Evolutionary conservation across 2,113 vertebrate species (phyloP), one percentile per base, ranked within the genome.

Genomic region (Ophthalmolycus amberensis): DNA sequence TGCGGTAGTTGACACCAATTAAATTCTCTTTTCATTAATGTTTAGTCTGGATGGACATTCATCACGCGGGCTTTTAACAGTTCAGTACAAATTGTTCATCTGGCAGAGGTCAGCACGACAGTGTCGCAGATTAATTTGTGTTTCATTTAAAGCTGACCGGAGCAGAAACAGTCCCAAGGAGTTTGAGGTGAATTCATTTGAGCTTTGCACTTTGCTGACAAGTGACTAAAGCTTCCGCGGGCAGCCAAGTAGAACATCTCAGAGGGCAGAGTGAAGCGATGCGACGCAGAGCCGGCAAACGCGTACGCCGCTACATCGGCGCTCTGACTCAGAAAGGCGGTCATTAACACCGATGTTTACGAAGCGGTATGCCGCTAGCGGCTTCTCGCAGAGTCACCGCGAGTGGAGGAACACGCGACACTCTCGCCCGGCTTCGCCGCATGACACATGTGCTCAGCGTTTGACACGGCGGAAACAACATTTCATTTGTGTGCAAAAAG

Each of bases 141-240:
- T 38, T 90, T 66, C 58, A 22, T 84, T 84, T 90, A 82, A 77
- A 89, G 83, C 87, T 86, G 88, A 89, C 85, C 76, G 50, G 83
- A 58, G 80, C 83, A 86, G 80, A 90, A 88, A 83, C 60, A 20
- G 38, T 70, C 56, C 84, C 76, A 66, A 69, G 58, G 75, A 86
- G 85, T 87, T 88, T 82, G 34, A 77, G 74, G 79, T 85, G 77
- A 89, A 86, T 78, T 80, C 44, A 72, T 59, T 86, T 32, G 32
- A 79, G 79, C 77, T 81, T 79, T 75, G 71, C 71, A 77, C 71
- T 90, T 83, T 86, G 81, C 87, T 89, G 85, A 88, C 80, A 89
- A 74, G 63, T 71, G 89, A 83, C 40, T 79, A 75, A 72, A 80
- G 62, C 80, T 69, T 75, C 65, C 44, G 65, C 38, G 27, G 29